These are phyloP conservation scores for Eutolmus rufibarbis DNA, from an alignment of 2,888 invertebrate genomes.

Conservation along the genomic window DNA sequence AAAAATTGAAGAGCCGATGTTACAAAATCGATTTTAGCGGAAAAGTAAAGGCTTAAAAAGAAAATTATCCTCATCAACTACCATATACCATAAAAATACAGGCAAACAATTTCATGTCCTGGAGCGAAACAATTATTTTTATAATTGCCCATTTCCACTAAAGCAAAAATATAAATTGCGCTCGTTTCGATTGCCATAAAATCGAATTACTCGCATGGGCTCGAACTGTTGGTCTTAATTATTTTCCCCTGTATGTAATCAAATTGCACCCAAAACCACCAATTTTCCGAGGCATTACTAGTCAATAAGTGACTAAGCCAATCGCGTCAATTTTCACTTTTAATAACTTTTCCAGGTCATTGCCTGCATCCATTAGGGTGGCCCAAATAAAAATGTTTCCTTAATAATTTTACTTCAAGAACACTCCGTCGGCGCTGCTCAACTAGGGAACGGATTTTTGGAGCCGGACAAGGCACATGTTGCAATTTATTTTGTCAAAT, in stretches of 20 bases:
- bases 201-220: neutral
- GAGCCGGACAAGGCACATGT: neutral
- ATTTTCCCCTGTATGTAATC: neutral
- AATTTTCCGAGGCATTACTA: neutral
- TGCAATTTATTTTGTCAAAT: neutral
- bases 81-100: neutral
- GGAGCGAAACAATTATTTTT: neutral
- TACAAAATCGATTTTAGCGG: neutral
- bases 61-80: neutral
- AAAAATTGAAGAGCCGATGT: neutral
- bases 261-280: neutral
- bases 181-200: neutral
- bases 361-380: neutral
- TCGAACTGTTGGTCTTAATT: neutral
- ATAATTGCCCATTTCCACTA: neutral
- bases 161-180: neutral
- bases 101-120: neutral
- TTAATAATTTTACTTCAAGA: neutral
- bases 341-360: neutral
- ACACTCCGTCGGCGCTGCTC: neutral
- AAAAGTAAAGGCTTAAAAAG: neutral
- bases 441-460: neutral
- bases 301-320: neutral
- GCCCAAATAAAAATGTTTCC: neutral
- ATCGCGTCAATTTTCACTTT: neutral